Conservation (phyloP, 2,888 invertebrate genomes). For the Megaustenia siamemsis region DNA sequence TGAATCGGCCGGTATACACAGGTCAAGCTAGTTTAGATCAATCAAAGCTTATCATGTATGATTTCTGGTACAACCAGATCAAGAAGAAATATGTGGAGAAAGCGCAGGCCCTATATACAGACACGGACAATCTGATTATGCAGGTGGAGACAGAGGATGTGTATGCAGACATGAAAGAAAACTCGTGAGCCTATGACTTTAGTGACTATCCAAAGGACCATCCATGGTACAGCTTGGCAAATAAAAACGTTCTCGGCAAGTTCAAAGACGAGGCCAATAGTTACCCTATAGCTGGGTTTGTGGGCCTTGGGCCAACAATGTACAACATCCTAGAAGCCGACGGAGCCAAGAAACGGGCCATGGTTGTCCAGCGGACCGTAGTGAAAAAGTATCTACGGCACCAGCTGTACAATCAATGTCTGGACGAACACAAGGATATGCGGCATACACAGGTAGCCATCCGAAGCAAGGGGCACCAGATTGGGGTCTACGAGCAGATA, state of each 20-base stretch:
- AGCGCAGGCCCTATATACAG: background rate
- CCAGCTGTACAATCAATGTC: constrained; percentile 9
- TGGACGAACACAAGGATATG: too few relatives aligned
- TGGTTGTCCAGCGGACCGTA: too few relatives aligned
- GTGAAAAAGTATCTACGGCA: background rate
- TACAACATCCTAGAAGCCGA: background rate
- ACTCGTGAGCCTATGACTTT: background rate
- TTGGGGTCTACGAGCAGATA: background rate
- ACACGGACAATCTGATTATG: background rate
- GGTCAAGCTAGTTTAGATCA: background rate
- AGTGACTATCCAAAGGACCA: constrained; percentile 12
- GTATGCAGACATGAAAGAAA: constrained; percentile 2
- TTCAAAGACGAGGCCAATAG: background rate
- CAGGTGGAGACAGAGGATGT: constrained; percentile 15
- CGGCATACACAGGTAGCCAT: too few relatives aligned
- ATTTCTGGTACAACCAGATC: constrained; percentile 17
- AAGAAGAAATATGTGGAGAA: background rate
- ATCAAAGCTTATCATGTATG: constrained; percentile 6
- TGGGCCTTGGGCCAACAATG: constrained; percentile 11
- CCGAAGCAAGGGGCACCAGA: background rate
- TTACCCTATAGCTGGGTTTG: constrained; percentile 13
- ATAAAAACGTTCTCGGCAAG: constrained; percentile 24
- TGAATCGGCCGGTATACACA: background rate
- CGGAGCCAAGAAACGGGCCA: too few relatives aligned
- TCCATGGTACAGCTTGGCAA: background rate